These are phyloP conservation scores for Bolinopsis microptera DNA, from an alignment of 37 sponge, comb jelly and placozoan genomes.

Conservation along the genomic window DNA sequence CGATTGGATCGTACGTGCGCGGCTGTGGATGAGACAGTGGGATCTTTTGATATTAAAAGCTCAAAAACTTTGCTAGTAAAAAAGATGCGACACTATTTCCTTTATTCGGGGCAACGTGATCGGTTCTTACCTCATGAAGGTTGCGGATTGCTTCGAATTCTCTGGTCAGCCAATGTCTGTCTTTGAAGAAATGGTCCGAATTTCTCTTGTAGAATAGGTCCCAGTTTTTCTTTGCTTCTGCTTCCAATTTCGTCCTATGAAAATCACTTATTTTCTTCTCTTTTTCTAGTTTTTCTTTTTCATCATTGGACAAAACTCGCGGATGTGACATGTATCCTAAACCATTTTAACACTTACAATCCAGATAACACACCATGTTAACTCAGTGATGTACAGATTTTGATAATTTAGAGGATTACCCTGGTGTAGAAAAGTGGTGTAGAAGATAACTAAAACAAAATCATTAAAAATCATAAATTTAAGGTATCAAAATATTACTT, in stretches of 20 bases:
- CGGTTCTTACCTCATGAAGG: not conserved
- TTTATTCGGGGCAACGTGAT: too few species aligned
- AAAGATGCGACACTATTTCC: too few species aligned
- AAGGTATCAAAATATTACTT: too few species aligned
- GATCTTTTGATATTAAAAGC: not conserved
- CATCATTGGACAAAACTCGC: slow-evolving; percentile 65
- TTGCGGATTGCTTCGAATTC: slow-evolving; percentile 76
- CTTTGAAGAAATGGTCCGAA: slow-evolving; percentile 92
- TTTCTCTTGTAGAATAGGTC: slow-evolving; percentile 98
- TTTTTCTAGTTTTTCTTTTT: slow-evolving; percentile 66
- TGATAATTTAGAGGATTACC: too few species aligned
- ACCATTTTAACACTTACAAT: not conserved
- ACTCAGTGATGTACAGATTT: too few species aligned
- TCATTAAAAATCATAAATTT: too few species aligned
- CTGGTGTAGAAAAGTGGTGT: too few species aligned
- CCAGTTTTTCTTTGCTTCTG: slow-evolving; percentile 92
- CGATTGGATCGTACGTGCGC: slow-evolving; percentile 16
- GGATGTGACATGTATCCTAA: not conserved
- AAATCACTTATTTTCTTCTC: slow-evolving; percentile 78
- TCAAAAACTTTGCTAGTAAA: not conserved
- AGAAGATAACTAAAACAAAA: too few species aligned
- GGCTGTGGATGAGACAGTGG: not conserved
- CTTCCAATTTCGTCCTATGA: slow-evolving; percentile 80
- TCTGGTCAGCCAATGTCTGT: slow-evolving; percentile 91
- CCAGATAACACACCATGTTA: not conserved